Conservation (phyloP, 1,140 invertebrate species). For the Meloidogyne chitwoodi region DNA sequence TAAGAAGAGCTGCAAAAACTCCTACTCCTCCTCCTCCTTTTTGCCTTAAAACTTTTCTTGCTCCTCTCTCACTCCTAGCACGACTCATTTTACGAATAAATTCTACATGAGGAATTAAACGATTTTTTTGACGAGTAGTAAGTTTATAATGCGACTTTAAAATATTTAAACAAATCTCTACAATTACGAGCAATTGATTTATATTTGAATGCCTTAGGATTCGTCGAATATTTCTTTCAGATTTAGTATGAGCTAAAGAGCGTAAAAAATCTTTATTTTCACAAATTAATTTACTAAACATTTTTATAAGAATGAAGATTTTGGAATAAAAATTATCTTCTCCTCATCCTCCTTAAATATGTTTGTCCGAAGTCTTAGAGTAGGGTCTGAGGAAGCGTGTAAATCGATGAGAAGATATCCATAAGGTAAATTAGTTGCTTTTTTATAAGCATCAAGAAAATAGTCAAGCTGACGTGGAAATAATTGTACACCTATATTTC, state of each 20-base stretch:
- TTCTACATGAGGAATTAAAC: too few species aligned
- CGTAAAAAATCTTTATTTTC: slow-evolving; percentile 14
- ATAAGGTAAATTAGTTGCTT: slow-evolving; percentile 3
- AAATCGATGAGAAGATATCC: slow-evolving; percentile 8
- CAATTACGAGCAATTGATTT: slow-evolving; percentile 6
- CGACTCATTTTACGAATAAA: too few species aligned
- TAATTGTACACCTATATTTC: slow-evolving; percentile 8
- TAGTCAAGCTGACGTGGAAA: slow-evolving; percentile 5
- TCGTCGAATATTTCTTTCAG: not conserved
- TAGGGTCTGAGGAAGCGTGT: slow-evolving; percentile 4
- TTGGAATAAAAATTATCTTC: slow-evolving; percentile 18
- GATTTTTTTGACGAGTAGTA: too few species aligned
- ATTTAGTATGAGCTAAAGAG: not conserved
- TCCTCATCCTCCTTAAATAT: slow-evolving; percentile 18
- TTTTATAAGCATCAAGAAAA: slow-evolving; percentile 6
- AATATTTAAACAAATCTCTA: slow-evolving; percentile 13
- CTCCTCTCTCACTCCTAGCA: too few species aligned
- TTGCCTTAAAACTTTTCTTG: too few species aligned
- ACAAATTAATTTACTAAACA: slow-evolving; percentile 3
- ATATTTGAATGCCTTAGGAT: not conserved
- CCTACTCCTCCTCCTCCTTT: too few species aligned
- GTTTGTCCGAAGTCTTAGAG: slow-evolving; percentile 2
- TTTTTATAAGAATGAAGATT: too few species aligned
- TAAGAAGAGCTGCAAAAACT: too few species aligned
- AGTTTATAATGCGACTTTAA: too few species aligned